Conservation (phyloP, 2,888 invertebrate genomes). For the Melanargia galathea region DNA sequence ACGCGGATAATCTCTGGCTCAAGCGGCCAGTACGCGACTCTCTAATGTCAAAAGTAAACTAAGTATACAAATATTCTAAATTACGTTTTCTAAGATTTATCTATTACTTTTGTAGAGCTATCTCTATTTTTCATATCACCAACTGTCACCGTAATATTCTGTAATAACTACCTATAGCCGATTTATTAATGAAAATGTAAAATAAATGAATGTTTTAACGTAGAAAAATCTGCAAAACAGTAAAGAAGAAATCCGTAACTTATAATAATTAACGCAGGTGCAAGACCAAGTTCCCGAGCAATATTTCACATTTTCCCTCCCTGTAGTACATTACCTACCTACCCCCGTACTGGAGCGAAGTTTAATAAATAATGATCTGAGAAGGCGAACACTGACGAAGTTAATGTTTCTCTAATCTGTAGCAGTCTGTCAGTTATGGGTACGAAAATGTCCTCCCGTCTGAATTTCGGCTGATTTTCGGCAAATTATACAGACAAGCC, state of each 20-base stretch:
- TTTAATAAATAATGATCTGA: conserved; percentile 10
- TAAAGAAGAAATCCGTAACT: not conserved
- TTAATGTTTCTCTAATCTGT: not conserved
- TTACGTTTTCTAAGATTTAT: too few species aligned
- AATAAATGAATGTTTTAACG: not conserved
- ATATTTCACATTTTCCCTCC: conserved; percentile 11
- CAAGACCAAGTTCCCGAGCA: conserved; percentile 10
- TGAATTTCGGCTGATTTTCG: too few species aligned
- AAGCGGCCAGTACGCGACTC: too few species aligned
- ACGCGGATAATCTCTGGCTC: too few species aligned
- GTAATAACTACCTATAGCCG: too few species aligned
- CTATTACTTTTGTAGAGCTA: too few species aligned
- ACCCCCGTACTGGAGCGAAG: not conserved
- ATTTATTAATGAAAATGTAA: not conserved
- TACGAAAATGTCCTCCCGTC: too few species aligned
- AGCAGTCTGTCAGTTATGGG: not conserved
- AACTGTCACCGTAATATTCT: not conserved
- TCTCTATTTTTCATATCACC: not conserved
- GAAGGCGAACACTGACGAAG: not conserved
- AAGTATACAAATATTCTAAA: too few species aligned
- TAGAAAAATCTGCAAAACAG: not conserved
- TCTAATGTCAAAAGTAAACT: too few species aligned
- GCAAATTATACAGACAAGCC: too few species aligned
- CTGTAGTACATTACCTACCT: not conserved
- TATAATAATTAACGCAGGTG: conserved; percentile 16